Evolutionary conservation across 2,113 vertebrate genomes (phyloP).

Genomic region (Pycnonotus jocosus): DNA sequence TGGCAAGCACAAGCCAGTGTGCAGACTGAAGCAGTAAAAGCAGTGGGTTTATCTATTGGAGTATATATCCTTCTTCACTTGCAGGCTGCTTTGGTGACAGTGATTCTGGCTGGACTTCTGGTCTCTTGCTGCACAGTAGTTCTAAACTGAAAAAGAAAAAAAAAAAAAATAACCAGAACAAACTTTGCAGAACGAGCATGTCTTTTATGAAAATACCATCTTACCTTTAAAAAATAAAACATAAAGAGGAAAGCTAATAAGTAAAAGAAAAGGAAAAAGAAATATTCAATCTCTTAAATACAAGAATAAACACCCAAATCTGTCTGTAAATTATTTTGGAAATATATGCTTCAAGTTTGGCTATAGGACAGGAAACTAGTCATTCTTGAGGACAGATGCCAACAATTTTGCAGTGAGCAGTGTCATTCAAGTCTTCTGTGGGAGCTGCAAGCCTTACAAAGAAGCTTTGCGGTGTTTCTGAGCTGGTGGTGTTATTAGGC

Average conservation of each 20-base stretch:
- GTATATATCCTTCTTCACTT: background rate
- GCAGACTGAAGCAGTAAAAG: background rate
- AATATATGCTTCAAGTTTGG: background rate
- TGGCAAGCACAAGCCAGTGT: background rate
- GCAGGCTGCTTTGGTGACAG: background rate
- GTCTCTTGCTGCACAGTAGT: background rate
- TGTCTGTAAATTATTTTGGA: background rate
- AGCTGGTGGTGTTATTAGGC: slow-evolving; percentile 22
- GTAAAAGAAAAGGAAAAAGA: background rate
- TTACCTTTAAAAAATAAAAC: background rate
- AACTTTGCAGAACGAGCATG: background rate
- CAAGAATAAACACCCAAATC: background rate
- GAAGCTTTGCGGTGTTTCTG: background rate
- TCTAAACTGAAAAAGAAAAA: background rate
- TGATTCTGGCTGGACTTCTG: background rate
- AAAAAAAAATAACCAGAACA: background rate
- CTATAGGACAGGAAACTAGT: background rate
- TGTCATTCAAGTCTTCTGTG: background rate
- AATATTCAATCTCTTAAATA: background rate
- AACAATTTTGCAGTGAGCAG: background rate
- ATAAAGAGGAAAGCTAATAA: background rate
- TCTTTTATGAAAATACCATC: background rate
- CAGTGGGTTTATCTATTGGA: background rate
- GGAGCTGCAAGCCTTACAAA: background rate
- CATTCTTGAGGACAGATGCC: background rate